Evolutionary conservation across 2,888 invertebrate genomes (phyloP).

Genomic region (Eupithecia subfuscata): DNA sequence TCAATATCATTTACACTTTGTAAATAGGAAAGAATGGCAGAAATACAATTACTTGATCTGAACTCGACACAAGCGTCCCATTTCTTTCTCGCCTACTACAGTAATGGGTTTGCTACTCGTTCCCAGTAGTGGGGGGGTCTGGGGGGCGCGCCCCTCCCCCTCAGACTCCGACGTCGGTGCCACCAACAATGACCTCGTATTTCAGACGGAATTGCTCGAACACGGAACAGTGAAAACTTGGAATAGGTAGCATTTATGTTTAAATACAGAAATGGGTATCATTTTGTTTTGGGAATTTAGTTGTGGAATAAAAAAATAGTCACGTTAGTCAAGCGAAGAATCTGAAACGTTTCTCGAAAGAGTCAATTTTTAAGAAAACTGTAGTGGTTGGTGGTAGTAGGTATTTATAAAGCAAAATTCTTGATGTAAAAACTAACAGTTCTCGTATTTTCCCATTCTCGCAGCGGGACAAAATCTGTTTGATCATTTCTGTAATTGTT

Average conservation of each 20-base stretch:
- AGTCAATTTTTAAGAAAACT: no score
- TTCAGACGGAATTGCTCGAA: conserved; percentile 83
- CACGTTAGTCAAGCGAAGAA: no score
- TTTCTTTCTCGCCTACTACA: conserved; percentile 80
- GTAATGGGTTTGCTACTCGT: conserved; percentile 75
- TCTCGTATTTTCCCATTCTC: not conserved
- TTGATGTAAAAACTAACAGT: not conserved
- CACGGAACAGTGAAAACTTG: conserved; percentile 78
- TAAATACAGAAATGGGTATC: conserved; percentile 43
- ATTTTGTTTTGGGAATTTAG: not conserved
- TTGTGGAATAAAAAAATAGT: not conserved
- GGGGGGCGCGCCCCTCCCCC: conserved; percentile 56
- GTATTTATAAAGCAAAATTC: no score
- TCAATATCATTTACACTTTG: conserved; percentile 41
- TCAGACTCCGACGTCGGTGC: conserved; percentile 72
- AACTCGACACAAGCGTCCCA: conserved; percentile 77
- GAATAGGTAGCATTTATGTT: conserved; percentile 65
- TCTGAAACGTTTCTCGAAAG: no score
- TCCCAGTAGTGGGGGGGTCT: conserved; percentile 58
- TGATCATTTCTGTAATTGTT: not conserved
- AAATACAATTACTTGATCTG: conserved; percentile 81
- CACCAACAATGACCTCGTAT: conserved; percentile 84
- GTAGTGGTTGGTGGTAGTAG: no score
- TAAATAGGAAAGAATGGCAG: conserved; percentile 67
- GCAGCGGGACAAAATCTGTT: no score